phyloP scores from a whole-genome alignment of 2,888 invertebrate species.

The Synergus japonicus region DNA sequence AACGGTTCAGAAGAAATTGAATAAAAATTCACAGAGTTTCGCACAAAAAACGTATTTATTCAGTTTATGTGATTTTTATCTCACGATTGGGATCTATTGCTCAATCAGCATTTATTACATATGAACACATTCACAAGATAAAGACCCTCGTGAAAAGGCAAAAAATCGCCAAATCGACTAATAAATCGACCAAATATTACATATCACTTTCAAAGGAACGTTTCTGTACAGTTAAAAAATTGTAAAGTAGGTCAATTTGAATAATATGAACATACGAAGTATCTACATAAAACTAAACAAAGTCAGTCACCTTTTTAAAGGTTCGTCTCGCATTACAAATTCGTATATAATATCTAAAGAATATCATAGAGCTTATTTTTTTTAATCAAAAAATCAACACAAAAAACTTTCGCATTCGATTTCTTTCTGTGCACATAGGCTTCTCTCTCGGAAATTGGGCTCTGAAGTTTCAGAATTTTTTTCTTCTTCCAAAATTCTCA shows the following conservation, averaged over 20 bases:
- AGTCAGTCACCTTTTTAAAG: background rate
- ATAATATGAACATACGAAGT: background rate
- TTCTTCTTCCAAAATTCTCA: too few species aligned
- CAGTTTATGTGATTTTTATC: conserved; percentile 19
- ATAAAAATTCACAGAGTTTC: background rate
- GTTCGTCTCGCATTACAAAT: background rate
- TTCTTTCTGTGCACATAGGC: background rate
- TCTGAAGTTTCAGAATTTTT: too few species aligned
- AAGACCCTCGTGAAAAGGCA: conserved; percentile 28
- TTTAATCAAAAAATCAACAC: background rate
- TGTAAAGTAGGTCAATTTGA: background rate
- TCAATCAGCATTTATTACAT: conserved; percentile 38
- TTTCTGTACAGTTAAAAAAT: background rate
- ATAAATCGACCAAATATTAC: background rate
- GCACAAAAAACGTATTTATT: conserved; percentile 37
- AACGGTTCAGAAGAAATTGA: background rate
- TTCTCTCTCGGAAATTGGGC: conserved; percentile 13
- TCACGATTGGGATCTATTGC: conserved; percentile 32
- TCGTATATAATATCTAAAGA: conserved; percentile 4
- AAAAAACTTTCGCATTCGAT: background rate
- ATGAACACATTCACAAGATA: conserved; percentile 38
- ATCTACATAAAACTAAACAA: background rate
- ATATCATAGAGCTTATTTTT: background rate
- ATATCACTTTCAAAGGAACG: background rate
- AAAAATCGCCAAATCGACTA: conserved; percentile 7